Evolutionary conservation across 2,888 invertebrate species (phyloP).

Genomic region (Drosophila mulleri): DNA sequence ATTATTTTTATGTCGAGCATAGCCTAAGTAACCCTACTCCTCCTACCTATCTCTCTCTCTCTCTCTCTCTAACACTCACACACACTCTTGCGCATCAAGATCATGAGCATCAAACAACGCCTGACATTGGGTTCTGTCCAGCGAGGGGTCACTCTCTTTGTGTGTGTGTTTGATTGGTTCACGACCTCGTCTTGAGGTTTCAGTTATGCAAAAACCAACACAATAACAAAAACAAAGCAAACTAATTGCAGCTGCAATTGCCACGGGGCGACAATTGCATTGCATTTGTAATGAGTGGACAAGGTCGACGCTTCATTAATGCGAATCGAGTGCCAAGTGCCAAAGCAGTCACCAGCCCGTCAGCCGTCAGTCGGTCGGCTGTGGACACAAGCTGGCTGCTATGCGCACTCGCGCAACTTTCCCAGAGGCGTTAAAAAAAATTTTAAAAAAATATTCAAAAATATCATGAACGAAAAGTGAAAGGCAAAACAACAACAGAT

Average conservation of each 20-base stretch:
- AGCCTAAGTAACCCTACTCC: neutral
- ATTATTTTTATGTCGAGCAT: slow-evolving; percentile 30
- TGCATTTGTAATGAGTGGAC: slow-evolving; percentile 58
- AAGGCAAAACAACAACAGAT: slow-evolving; percentile 35
- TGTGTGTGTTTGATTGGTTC: slow-evolving; percentile 40
- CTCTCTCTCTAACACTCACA: neutral
- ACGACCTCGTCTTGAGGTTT: slow-evolving; percentile 54
- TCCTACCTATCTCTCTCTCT: neutral
- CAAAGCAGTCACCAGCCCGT: slow-evolving; percentile 5
- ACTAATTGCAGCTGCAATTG: slow-evolving; percentile 62
- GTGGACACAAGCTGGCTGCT: slow-evolving; percentile 34
- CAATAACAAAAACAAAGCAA: neutral
- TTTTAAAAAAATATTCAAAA: slow-evolving; percentile 11
- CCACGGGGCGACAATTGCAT: slow-evolving; percentile 52
- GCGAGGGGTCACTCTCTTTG: neutral
- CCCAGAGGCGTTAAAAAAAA: slow-evolving; percentile 24
- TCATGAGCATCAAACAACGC: slow-evolving; percentile 42
- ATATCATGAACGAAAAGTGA: slow-evolving; percentile 51
- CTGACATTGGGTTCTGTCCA: slow-evolving; percentile 43
- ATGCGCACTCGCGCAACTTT: slow-evolving; percentile 42
- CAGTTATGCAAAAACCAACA: slow-evolving; percentile 14
- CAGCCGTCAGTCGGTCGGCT: neutral
- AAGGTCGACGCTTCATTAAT: slow-evolving; percentile 56
- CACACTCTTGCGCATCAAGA: slow-evolving; percentile 23
- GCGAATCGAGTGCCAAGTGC: slow-evolving; percentile 20